phyloP scores from a whole-genome alignment of 2,888 invertebrate species.

The Uloborus plumipes region DNA sequence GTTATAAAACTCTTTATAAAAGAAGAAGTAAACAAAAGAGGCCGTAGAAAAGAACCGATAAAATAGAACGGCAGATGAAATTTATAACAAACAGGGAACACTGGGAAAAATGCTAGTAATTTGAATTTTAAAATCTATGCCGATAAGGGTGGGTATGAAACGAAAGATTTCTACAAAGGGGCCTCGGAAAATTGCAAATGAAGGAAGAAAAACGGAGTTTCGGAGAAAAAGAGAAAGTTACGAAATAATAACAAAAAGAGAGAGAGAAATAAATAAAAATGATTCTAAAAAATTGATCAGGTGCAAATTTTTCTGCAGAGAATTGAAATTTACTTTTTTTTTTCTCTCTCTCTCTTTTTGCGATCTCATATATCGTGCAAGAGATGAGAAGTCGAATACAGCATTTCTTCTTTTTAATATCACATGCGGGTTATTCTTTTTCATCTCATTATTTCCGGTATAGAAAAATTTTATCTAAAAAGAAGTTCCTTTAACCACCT shows the following conservation, averaged over 20 bases:
- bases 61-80: conserved; percentile 20
- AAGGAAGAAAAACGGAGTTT: too few relatives aligned
- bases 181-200: too few relatives aligned
- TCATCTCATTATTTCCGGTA: conserved; percentile 37
- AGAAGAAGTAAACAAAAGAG: too few relatives aligned
- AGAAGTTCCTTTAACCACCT: too few relatives aligned
- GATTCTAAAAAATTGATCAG: conserved; percentile 55
- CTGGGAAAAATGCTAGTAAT: conserved; percentile 38
- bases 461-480: neutral
- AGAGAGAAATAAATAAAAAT: conserved; percentile 6
- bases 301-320: conserved; percentile 50
- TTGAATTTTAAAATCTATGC: conserved; percentile 47
- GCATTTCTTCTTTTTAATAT: conserved; percentile 40
- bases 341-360: conserved; percentile 4
- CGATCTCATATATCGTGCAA: conserved; percentile 10
- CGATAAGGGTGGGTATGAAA: conserved; percentile 1
- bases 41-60: conserved; percentile 11
- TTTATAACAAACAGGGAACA: conserved; percentile 32
- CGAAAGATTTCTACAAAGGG: neutral
- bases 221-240: too few relatives aligned
- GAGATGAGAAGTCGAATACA: conserved; percentile 32
- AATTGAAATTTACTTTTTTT: conserved; percentile 51
- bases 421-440: conserved; percentile 29
- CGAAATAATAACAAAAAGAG: conserved; percentile 7
- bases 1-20: too few relatives aligned